These are phyloP conservation scores for Cryptophagus acutangulus DNA, from an alignment of 2,888 invertebrate species.

Conservation along the genomic window DNA sequence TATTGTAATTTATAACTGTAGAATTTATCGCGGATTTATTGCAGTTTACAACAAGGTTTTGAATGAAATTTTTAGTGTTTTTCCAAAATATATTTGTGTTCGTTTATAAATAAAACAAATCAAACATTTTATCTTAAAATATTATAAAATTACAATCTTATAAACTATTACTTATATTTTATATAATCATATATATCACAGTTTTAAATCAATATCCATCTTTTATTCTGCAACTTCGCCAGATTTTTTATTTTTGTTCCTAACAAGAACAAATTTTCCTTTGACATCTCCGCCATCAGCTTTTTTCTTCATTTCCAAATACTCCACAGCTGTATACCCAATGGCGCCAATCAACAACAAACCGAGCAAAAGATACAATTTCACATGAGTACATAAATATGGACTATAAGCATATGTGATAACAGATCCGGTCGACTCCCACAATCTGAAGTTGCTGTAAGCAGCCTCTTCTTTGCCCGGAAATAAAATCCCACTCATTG, in stretches of 20 bases:
- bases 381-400: conserved; percentile 67
- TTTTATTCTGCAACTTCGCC: conserved; percentile 38
- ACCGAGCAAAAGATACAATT: conserved; percentile 63
- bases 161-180: background rate
- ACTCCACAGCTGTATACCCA: conserved; percentile 69
- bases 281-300: conserved; percentile 43
- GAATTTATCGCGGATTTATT: too few species aligned
- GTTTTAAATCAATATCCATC: background rate
- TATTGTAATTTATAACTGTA: too few species aligned
- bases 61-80: too few species aligned
- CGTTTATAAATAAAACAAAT: too few species aligned
- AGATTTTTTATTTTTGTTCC: conserved; percentile 42
- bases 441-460: conserved; percentile 86
- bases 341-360: conserved; percentile 66
- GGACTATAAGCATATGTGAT: conserved; percentile 77
- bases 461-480: conserved; percentile 82
- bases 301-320: conserved; percentile 48
- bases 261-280: conserved; percentile 45
- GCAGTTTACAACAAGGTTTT: too few species aligned
- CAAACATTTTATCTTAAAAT: background rate
- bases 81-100: too few species aligned
- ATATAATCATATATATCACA: background rate
- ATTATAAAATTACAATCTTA: background rate
- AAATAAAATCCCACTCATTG: conserved; percentile 80
- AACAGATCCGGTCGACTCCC: conserved; percentile 89